Conservation (phyloP, 2,888 invertebrate species). For the Nymphalis polychloros region DNA sequence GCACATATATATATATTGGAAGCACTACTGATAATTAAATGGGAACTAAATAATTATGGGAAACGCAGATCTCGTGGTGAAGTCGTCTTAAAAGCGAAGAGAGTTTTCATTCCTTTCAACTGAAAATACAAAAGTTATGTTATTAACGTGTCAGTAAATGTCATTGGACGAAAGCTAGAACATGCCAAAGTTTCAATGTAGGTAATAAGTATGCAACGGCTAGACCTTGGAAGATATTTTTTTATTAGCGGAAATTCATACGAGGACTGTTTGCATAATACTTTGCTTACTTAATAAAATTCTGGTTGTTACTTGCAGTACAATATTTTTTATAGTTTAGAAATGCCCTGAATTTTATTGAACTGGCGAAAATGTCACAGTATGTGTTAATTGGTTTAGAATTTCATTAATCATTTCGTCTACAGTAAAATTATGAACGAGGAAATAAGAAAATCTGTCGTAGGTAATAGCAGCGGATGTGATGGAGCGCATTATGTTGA, state of each 20-base stretch:
- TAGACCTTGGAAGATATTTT: conserved; percentile 32
- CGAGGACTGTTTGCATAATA: conserved; percentile 38
- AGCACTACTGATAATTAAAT: not conserved
- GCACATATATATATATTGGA: too few relatives aligned
- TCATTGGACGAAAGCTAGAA: conserved; percentile 12
- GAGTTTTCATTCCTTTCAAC: not conserved
- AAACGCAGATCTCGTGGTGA: not conserved
- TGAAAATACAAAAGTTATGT: conserved; percentile 6
- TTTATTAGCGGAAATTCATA: conserved; percentile 37
- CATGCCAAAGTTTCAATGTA: conserved; percentile 15
- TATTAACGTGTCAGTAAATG: conserved; percentile 12
- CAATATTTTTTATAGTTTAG: conserved; percentile 23
- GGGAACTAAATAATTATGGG: too few relatives aligned
- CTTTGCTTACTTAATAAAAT: conserved; percentile 34
- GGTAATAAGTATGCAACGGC: conserved; percentile 23
- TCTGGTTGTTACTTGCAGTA: conserved; percentile 25
- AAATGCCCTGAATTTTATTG: conserved; percentile 11
- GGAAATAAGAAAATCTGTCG: conserved; percentile 7
- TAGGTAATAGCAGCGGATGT: conserved; percentile 12
- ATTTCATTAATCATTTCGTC: not conserved
- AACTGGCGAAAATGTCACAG: not conserved
- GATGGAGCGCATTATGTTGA: conserved; percentile 36
- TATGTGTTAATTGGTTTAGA: not conserved
- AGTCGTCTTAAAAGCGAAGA: not conserved
- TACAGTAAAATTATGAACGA: conserved; percentile 1